Percentiles rank a stretch among this genome's conserved stretches.
phyloP scores from a whole-genome alignment of 1,140 invertebrate species.

The Melanaphis sacchari region DNA sequence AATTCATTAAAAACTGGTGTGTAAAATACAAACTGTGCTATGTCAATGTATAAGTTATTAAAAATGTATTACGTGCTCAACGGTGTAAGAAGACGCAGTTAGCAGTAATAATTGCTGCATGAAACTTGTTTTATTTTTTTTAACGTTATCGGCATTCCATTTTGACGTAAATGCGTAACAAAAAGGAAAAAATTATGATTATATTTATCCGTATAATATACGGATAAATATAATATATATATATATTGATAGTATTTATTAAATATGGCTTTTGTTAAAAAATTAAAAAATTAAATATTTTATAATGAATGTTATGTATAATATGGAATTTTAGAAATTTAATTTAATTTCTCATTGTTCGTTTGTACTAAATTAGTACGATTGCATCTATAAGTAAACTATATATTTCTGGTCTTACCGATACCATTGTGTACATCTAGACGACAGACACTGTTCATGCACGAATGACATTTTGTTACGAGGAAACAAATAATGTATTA shows the following conservation, averaged over 20 bases:
- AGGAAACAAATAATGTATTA: not conserved
- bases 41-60: not conserved
- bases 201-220: too few species aligned
- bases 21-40: not conserved
- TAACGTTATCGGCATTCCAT: not conserved
- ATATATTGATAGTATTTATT: not conserved
- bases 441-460: not conserved
- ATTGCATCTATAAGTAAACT: not conserved
- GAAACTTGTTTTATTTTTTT: conserved; percentile 9
- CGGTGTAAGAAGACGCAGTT: not conserved
- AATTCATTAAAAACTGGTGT: not conserved
- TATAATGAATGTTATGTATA: not conserved
- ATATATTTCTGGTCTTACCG: not conserved
- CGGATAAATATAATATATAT: too few species aligned
- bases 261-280: not conserved
- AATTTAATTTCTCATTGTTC: not conserved
- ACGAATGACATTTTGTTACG: not conserved
- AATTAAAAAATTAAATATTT: not conserved
- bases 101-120: not conserved
- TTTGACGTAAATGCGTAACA: not conserved
- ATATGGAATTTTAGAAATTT: not conserved
- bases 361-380: not conserved
- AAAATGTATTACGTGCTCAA: not conserved
- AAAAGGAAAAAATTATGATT: not conserved
- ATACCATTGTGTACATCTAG: not conserved